Evolutionary conservation across 2,113 vertebrate genomes (phyloP), one percentile per base, ranked within the genome.

Genomic region (Cariama cristata): DNA sequence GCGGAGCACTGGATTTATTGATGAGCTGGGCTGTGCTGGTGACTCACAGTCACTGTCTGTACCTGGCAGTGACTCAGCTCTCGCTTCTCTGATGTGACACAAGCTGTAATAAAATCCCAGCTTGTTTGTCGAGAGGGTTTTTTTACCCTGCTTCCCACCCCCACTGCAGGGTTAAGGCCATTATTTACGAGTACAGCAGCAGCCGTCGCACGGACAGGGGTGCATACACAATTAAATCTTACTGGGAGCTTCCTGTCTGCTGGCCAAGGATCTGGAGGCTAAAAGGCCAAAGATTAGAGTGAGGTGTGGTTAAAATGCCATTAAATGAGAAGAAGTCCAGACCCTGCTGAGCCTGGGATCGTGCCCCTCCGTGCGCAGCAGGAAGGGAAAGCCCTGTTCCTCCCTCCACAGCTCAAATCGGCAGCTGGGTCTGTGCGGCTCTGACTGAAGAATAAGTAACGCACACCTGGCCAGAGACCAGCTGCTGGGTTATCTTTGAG

Each of bases 1-100:
- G n/a, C 4, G 6, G 21, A 33, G 40, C 47, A 5, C 17, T 1
- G 4, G 12, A 6, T 14, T n/a, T 56, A 32, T 5, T 30, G 90
- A 60, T 42, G 81, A 35, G 68, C 38, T 1, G 40, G 72, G 86
- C 64, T 14, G 33, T 14, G 81, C 49, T 15, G 75, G 74, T 98
- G 96, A 97, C 80, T 97, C 96, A 88, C 60, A 33, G 80, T 4
- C 92, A 2, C 89, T 64, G 80, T 79, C 94, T 60, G 92, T 90
- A 58, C 84, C 86, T 86, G 86, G 84, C 91, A 62, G 89, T 96
- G 97, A 93, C 93, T 95, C 97, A 96, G 88, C 94, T 79, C 82
- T 35, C 33, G 0, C 60, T 32, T 26, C 58, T 55, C 87, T 33
- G 58, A 21, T 71, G 79, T 23, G 76, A 42, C 96, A 85, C 40